Conservation (phyloP, 1,140 invertebrate genomes). For the Drosophila tristis region DNA sequence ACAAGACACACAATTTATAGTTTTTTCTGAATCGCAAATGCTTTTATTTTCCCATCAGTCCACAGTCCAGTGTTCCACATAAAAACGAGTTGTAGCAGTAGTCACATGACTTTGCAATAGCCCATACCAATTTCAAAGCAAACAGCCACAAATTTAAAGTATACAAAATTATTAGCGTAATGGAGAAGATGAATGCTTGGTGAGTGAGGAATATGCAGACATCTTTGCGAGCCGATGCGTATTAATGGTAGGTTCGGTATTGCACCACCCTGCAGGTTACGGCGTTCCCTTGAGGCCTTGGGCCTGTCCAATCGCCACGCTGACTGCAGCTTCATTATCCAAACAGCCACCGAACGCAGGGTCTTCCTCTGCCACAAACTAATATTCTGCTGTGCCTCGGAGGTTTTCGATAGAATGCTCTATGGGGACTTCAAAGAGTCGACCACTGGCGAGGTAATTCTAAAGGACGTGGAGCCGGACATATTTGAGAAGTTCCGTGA, state of each 20-base stretch:
- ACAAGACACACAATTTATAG: no score
- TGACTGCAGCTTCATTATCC: constrained; percentile 23
- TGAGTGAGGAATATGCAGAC: no score
- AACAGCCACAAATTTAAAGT: no score
- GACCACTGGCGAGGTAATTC: not conserved
- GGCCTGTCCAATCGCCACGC: constrained; percentile 17
- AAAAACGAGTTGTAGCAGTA: no score
- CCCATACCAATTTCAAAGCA: no score
- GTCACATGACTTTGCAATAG: no score
- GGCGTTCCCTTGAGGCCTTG: constrained; percentile 9
- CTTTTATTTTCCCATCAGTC: no score
- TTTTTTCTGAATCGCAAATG: no score
- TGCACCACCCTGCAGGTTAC: not conserved
- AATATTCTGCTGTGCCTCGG: constrained; percentile 28
- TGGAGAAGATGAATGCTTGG: no score
- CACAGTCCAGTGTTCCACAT: no score
- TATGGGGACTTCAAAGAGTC: constrained; percentile 19
- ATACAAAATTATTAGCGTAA: no score
- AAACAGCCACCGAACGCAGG: not conserved
- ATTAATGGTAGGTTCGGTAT: constrained; percentile 1
- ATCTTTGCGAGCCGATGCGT: no score
- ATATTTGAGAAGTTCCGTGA: constrained; percentile 29
- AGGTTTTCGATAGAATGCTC: constrained; percentile 26
- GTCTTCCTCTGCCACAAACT: constrained; percentile 19
- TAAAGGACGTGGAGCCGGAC: constrained; percentile 8